Percentiles rank a stretch among this genome's conserved stretches.
Conservation (phyloP, 92 coral and sea anemone species). For the Phenganax subtilis region DNA sequence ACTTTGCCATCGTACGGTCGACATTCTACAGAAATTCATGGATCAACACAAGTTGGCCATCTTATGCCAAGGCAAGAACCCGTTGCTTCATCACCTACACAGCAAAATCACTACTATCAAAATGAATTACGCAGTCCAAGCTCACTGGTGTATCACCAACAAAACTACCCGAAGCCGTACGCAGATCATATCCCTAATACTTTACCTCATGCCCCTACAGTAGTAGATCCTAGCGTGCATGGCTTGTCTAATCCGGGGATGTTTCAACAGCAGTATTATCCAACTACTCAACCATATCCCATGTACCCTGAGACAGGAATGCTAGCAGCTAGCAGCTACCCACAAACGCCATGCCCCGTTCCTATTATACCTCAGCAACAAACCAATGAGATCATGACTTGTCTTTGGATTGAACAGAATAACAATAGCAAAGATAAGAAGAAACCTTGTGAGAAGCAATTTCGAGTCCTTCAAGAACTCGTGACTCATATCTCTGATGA, state of each 20-base stretch:
- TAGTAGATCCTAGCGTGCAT: background rate
- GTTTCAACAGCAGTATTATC: constrained; percentile 15
- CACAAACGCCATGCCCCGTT: background rate
- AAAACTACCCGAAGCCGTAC: background rate
- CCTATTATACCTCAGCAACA: constrained; percentile 80
- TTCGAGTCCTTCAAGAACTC: constrained; percentile 83
- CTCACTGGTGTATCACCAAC: background rate
- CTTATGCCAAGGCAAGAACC: constrained; percentile 38
- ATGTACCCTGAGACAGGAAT: background rate
- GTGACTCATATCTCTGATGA: constrained; percentile 98
- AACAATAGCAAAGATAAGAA: constrained; percentile 77
- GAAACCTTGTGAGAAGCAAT: constrained; percentile 96
- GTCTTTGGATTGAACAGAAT: constrained; percentile 96
- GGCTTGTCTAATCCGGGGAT: constrained; percentile 2
- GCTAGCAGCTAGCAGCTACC: background rate
- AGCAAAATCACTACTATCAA: background rate
- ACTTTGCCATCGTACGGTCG: background rate
- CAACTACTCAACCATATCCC: background rate
- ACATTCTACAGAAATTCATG: constrained; percentile 1
- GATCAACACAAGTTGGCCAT: constrained; percentile 5
- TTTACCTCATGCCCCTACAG: constrained; percentile 4
- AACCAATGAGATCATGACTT: constrained; percentile 88
- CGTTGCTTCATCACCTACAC: background rate
- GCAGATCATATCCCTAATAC: constrained; percentile 14
- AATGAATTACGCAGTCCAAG: constrained; percentile 9